Evolutionary conservation across 2,888 invertebrate species (phyloP), one percentile per base, ranked within the genome.

Genomic region (Phorcus lineatus): DNA sequence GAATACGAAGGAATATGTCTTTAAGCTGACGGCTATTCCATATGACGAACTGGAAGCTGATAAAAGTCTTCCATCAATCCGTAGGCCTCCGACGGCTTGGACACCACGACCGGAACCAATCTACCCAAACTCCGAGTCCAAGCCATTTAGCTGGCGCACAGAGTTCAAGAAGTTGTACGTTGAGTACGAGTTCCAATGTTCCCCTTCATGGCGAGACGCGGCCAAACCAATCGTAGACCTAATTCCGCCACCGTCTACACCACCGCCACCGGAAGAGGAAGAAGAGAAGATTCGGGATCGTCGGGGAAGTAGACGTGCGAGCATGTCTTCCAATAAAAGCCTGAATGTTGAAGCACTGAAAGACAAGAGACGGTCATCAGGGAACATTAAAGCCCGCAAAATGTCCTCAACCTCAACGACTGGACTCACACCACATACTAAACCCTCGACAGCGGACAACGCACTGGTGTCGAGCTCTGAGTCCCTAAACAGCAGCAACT

Each of bases 1-100:
- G 22, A 91, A 91, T 81, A 88, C 86, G n/a, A 88, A 89, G 6
- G 90, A 90, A 74, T 89, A 90, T 81, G 83, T 91, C 22, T 86
- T 90, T 22, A 84, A 84, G 70, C 74, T 84, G 74, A 79, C 78
- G 16, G 76, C 76, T 19, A 36, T 85, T 54, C 80, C 82, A 4
- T 79, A 66, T 47, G 79, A 79, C 47, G 74, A 74, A 74, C 31
- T 52, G 6, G 57, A 74, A 36, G 16, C 31, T 2, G 19, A 52
- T 40, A 36, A 47, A 24, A 53, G 57, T 22, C 54, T 53, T 13
- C 54, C 57, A 17, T 70, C 57, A 57, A 74, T 40, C 47, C 54
- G 52, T 52, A 55, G 57, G 40, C 79, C 78, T 31, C 54, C 70
- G 16, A 36, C 70, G 6, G 53, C 70, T 2, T 74, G 74, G 16